A percentile compares a stretch with the other conserved stretches of the same genome.
These are phyloP conservation scores for Ptilodon capucinus DNA, from an alignment of 2,888 invertebrate species.

Conservation along the genomic window DNA sequence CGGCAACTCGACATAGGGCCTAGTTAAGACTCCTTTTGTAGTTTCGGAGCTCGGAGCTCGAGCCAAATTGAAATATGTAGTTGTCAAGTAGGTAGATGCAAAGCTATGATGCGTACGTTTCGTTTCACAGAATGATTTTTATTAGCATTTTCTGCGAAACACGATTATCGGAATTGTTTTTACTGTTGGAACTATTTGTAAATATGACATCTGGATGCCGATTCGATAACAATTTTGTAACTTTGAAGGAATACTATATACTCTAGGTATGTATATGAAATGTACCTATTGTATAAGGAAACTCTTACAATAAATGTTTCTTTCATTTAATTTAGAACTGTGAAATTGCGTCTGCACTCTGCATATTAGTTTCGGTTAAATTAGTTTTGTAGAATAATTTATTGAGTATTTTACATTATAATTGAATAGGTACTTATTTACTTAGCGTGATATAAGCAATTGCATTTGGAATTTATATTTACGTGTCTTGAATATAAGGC, in stretches of 20 bases:
- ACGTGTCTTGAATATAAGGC: too few relatives aligned
- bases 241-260: too few relatives aligned
- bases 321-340: slow-evolving; percentile 1
- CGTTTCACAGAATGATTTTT: slow-evolving; percentile 51
- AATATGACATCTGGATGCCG: slow-evolving; percentile 30
- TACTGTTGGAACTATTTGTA: slow-evolving; percentile 33
- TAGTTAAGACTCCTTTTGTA: slow-evolving; percentile 35
- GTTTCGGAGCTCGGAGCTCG: slow-evolving; percentile 1
- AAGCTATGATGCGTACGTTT: slow-evolving; percentile 21
- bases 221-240: not conserved
- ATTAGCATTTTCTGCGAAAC: slow-evolving; percentile 52
- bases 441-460: too few relatives aligned
- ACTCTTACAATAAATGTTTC: not conserved
- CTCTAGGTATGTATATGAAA: not conserved
- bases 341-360: slow-evolving; percentile 1
- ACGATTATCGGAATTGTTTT: slow-evolving; percentile 46
- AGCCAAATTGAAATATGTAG: slow-evolving; percentile 16
- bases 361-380: not conserved
- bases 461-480: too few relatives aligned
- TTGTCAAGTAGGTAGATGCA: slow-evolving; percentile 3
- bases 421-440: too few relatives aligned
- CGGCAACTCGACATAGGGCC: slow-evolving; percentile 16
- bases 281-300: not conserved
- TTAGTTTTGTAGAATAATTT: not conserved
- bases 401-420: not conserved